Conservation (phyloP, 2,113 vertebrate species). For the Aldabrachelys gigantea region DNA sequence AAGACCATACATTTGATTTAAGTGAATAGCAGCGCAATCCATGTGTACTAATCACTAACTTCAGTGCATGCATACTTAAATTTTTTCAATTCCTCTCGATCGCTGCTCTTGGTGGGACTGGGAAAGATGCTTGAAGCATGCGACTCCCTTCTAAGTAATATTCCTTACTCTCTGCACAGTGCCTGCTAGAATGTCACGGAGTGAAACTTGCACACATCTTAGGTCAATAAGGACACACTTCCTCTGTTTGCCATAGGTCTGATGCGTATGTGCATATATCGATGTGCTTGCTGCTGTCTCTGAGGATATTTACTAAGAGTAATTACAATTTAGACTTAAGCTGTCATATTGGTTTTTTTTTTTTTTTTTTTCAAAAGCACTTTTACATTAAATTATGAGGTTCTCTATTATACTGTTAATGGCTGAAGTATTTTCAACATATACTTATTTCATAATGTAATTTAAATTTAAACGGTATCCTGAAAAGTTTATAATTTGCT, state of each 20-base stretch:
- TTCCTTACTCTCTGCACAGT: not conserved
- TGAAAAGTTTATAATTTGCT: not conserved
- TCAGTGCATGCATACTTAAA: not conserved
- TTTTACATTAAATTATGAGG: not conserved
- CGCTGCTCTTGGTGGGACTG: not conserved
- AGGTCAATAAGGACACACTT: too few species aligned
- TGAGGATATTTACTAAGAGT: not conserved
- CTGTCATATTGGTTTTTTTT: not conserved
- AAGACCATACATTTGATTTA: not conserved
- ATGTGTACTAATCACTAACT: not conserved
- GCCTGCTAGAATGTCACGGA: not conserved
- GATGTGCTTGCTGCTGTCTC: not conserved
- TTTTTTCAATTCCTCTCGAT: not conserved
- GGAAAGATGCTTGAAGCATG: not conserved
- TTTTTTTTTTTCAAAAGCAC: not conserved
- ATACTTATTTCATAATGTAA: too few species aligned
- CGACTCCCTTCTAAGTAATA: not conserved
- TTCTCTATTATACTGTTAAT: not conserved
- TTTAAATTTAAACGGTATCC: not conserved
- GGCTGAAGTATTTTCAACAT: too few species aligned
- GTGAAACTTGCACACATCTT: not conserved
- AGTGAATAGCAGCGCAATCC: not conserved
- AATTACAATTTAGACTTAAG: not conserved
- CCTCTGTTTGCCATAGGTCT: not conserved
- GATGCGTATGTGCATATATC: not conserved